These are phyloP conservation scores for Tichodroma muraria DNA, from an alignment of 2,113 vertebrate species.

Conservation along the genomic window DNA sequence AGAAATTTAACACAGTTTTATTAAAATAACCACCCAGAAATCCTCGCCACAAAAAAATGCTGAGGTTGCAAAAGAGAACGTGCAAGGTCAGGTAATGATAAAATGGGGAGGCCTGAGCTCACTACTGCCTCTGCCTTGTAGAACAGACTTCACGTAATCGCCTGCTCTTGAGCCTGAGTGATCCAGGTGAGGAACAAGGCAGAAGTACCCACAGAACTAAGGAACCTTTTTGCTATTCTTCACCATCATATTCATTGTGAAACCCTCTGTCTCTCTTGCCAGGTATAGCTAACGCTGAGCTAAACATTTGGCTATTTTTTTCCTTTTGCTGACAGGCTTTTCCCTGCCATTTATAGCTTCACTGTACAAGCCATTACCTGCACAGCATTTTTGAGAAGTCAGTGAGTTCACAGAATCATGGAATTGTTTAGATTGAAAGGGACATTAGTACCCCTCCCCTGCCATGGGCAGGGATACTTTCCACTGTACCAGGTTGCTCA, in stretches of 20 bases:
- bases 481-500: neutral
- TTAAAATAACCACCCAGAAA: slow-evolving; percentile 42
- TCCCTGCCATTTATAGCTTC: neutral
- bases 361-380: neutral
- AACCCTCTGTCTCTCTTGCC: neutral
- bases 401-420: neutral
- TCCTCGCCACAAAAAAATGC: neutral
- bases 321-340: neutral
- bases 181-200: neutral
- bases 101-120: neutral
- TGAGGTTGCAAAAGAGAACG: neutral
- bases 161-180: neutral
- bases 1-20: slow-evolving; percentile 38
- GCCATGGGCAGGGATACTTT: neutral
- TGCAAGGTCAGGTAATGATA: slow-evolving; percentile 27
- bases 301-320: neutral
- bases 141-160: neutral
- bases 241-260: neutral
- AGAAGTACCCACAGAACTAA: neutral
- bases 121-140: neutral
- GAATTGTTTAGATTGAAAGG: neutral
- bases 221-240: neutral
- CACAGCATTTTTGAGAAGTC: neutral
- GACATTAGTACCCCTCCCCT: neutral
- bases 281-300: neutral